A percentile compares a stretch with the other conserved stretches of the same genome.
phyloP scores from a whole-genome alignment of 2,888 invertebrate genomes.

The Callosobruchus maculatus region DNA sequence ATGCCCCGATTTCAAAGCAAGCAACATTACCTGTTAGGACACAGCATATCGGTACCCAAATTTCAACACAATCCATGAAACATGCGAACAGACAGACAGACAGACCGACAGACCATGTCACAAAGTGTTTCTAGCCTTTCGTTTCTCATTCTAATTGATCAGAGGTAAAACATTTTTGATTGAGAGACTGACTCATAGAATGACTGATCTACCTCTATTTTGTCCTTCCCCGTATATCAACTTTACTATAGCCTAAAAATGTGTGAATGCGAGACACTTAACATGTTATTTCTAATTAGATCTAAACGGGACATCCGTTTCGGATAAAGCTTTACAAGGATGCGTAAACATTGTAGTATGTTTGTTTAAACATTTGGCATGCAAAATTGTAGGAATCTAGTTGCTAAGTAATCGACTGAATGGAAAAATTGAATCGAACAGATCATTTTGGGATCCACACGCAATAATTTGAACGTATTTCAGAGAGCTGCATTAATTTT shows the following conservation, averaged over 20 bases:
- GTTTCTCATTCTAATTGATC: no score
- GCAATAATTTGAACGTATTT: neutral
- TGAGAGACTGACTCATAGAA: no score
- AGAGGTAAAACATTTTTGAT: no score
- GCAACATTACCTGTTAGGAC: no score
- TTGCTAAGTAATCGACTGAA: neutral
- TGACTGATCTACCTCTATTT: no score
- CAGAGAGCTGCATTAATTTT: neutral
- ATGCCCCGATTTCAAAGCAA: no score
- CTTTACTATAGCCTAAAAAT: neutral
- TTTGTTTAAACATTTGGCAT: neutral
- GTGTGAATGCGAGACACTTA: neutral
- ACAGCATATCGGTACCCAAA: no score
- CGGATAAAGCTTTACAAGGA: neutral
- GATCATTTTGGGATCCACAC: neutral
- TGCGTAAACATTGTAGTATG: neutral
- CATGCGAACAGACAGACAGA: no score
- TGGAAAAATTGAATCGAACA: neutral
- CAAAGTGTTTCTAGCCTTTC: no score
- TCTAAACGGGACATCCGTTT: neutral
- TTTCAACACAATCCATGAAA: no score
- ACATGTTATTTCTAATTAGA: neutral
- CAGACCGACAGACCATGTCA: no score
- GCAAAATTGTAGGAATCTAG: neutral
- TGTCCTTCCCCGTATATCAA: neutral